phyloP scores from a whole-genome alignment of 2,113 vertebrate species.

The Arothron firmamentum region DNA sequence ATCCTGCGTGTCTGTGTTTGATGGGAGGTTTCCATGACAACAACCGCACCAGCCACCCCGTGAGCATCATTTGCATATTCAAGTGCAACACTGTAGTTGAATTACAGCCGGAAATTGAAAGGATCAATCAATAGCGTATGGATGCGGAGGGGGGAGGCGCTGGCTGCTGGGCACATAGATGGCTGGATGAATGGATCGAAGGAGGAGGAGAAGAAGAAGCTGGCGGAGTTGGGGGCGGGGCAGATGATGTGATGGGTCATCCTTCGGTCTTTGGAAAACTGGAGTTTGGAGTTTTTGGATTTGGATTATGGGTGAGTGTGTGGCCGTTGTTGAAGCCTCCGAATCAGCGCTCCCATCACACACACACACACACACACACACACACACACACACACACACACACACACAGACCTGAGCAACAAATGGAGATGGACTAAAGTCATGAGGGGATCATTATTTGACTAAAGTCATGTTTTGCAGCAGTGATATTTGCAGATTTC shows the following conservation, averaged over 20 bases:
- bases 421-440: not conserved
- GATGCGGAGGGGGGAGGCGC: not conserved
- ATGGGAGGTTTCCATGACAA: slow-evolving; percentile 64
- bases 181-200: slow-evolving; percentile 20
- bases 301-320: not conserved
- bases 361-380: slow-evolving; percentile 5
- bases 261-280: slow-evolving; percentile 28
- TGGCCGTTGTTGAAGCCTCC: slow-evolving; percentile 20
- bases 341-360: slow-evolving; percentile 7
- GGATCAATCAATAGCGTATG: slow-evolving; percentile 56
- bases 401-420: not conserved
- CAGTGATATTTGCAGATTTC: too few relatives aligned
- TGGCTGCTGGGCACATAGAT: slow-evolving; percentile 17
- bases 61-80: slow-evolving; percentile 62
- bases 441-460: too few relatives aligned
- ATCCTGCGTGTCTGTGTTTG: slow-evolving; percentile 36
- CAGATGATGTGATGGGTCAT: slow-evolving; percentile 52
- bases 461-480: too few relatives aligned
- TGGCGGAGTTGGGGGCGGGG: not conserved
- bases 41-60: slow-evolving; percentile 48
- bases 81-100: slow-evolving; percentile 63
- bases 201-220: not conserved
- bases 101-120: slow-evolving; percentile 66
- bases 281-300: not conserved
- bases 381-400: not conserved